Percentiles rank a stretch among this genome's conserved stretches.
Evolutionary conservation across 2,113 vertebrate species (phyloP).

Genomic region (Tragelaphus strepsiceros): DNA sequence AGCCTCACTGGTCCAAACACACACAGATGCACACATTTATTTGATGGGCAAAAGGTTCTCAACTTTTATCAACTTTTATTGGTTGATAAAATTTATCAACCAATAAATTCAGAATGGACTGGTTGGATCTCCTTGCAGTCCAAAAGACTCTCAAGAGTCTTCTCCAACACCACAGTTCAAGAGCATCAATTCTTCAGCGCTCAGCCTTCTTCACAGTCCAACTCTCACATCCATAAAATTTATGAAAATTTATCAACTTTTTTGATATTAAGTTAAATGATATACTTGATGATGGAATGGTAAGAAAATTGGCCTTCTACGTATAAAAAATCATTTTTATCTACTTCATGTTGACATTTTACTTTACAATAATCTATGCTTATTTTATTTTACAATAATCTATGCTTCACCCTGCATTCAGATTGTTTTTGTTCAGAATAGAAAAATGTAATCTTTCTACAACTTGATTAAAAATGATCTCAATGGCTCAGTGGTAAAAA

Average conservation of each 20-base stretch:
- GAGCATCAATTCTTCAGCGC: too few relatives aligned
- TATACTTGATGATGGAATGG: neutral
- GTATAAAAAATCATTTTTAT: neutral
- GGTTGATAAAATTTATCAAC: too few relatives aligned
- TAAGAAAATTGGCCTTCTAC: neutral
- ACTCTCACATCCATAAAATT: too few relatives aligned
- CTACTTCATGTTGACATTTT: neutral
- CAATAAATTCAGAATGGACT: too few relatives aligned
- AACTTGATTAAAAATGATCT: neutral
- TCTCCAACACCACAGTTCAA: too few relatives aligned
- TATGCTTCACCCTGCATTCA: neutral
- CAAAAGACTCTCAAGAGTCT: too few relatives aligned
- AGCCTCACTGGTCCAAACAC: neutral
- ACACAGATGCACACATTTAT: neutral
- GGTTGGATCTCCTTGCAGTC: too few relatives aligned
- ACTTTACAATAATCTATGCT: neutral
- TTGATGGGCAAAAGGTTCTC: neutral
- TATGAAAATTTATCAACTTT: neutral
- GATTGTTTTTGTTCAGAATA: neutral
- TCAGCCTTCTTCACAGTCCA: too few relatives aligned
- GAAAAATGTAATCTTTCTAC: neutral
- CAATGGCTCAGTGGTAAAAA: neutral
- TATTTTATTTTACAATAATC: neutral
- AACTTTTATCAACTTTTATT: too few relatives aligned
- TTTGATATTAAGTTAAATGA: neutral